phyloP scores from a whole-genome alignment of 2,888 invertebrate species.

The Hirtodrosophila cameraria region DNA sequence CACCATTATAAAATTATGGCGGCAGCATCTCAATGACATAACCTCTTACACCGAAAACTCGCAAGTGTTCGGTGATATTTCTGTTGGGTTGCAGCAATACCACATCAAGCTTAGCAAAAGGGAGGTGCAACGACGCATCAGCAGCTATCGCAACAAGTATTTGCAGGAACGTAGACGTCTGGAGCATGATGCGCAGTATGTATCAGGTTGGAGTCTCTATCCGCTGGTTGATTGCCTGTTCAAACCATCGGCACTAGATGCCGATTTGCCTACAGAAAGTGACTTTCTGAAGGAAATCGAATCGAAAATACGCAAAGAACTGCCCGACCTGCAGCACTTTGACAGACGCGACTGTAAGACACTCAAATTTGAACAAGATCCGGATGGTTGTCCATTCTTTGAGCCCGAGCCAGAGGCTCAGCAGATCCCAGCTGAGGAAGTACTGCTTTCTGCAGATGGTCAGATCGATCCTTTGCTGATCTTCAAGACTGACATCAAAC shows the following conservation, averaged over 20 bases:
- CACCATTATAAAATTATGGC: constrained; percentile 76
- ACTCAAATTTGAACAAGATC: constrained; percentile 42
- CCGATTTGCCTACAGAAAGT: constrained; percentile 1
- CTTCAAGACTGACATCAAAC: constrained; percentile 13
- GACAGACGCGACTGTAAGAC: constrained; percentile 22
- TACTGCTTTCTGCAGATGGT: too few species aligned
- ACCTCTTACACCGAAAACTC: constrained; percentile 61
- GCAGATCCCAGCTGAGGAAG: constrained; percentile 23
- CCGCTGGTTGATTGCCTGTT: constrained; percentile 63
- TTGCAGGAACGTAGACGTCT: constrained; percentile 61
- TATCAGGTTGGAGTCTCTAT: constrained; percentile 71
- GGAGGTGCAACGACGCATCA: constrained; percentile 77
- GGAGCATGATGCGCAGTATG: constrained; percentile 34
- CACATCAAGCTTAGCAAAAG: constrained; percentile 74
- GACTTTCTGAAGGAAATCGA: constrained; percentile 19
- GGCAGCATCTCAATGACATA: constrained; percentile 59
- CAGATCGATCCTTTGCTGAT: background rate
- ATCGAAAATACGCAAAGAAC: constrained; percentile 14
- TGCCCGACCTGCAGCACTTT: constrained; percentile 29
- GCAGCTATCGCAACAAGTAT: constrained; percentile 73
- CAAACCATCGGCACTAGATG: background rate
- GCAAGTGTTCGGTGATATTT: constrained; percentile 70
- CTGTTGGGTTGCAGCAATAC: constrained; percentile 60
- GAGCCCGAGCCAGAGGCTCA: background rate
- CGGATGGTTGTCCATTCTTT: constrained; percentile 57